phyloP scores from a whole-genome alignment of 53 echinoderm and acorn worm species.

The Henricia sp. region DNA sequence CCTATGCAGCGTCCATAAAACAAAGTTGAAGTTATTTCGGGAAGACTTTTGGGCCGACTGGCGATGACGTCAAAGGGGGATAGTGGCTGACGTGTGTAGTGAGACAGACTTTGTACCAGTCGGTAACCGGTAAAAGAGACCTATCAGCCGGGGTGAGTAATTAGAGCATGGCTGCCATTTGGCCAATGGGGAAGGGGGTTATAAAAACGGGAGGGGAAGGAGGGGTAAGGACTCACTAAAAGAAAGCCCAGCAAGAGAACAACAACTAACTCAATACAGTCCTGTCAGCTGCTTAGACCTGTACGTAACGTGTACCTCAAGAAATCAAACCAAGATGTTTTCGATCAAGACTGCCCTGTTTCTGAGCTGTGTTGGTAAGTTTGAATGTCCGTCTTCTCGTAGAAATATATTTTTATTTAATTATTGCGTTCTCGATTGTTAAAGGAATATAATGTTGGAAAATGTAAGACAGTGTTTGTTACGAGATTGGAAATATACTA shows the following conservation, averaged over 20 bases:
- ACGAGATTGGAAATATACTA: too few species aligned
- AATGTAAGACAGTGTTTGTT: too few species aligned
- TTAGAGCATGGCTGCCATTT: constrained; percentile 12
- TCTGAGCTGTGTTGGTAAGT: constrained; percentile 44
- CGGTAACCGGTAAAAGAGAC: constrained; percentile 56
- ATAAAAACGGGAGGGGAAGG: constrained; percentile 41
- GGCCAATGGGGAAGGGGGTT: constrained; percentile 25
- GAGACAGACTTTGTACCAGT: constrained; percentile 31
- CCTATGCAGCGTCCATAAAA: neutral
- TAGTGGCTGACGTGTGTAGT: constrained; percentile 28
- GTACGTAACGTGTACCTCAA: neutral
- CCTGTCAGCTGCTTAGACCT: too few species aligned
- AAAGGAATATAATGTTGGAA: too few species aligned
- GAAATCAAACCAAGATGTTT: constrained; percentile 23
- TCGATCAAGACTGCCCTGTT: constrained; percentile 23
- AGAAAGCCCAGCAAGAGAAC: neutral
- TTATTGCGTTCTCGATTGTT: too few species aligned
- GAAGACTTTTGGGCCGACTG: neutral
- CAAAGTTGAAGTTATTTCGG: neutral
- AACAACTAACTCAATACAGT: constrained; percentile 4
- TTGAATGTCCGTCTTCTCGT: neutral
- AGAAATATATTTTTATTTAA: too few species aligned
- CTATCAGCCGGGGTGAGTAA: constrained; percentile 39
- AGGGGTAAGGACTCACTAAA: constrained; percentile 10
- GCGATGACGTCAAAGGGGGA: constrained; percentile 45